These are phyloP conservation scores for Irena cyanogastra DNA, from an alignment of 2,113 vertebrate species.

Conservation along the genomic window DNA sequence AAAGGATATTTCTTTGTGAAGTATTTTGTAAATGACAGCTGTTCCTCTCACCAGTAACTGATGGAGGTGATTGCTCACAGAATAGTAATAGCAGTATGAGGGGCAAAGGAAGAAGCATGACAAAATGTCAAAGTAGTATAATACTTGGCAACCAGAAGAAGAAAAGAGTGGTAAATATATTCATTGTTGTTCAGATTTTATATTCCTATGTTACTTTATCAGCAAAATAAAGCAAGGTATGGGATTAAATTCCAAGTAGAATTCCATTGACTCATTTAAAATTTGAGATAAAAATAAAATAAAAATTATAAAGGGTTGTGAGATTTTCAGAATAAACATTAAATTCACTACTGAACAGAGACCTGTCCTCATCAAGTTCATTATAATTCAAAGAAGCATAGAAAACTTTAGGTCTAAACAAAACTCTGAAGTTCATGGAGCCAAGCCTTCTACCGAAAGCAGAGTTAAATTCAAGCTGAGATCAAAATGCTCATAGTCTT, in stretches of 20 bases:
- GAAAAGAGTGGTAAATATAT: neutral
- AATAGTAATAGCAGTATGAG: neutral
- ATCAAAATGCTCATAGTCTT: neutral
- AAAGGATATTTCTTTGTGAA: neutral
- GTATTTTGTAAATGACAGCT: neutral
- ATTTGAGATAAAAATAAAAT: neutral
- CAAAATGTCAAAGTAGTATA: neutral
- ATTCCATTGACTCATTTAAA: neutral
- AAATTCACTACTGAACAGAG: neutral
- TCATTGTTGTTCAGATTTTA: neutral
- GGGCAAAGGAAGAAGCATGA: neutral
- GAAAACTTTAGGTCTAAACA: neutral
- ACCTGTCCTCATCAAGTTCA: neutral
- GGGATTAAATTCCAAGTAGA: neutral
- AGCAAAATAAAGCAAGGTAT: neutral
- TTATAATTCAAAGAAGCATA: neutral
- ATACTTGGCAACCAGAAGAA: neutral
- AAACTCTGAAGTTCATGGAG: neutral
- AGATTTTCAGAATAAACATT: neutral
- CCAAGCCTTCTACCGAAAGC: neutral
- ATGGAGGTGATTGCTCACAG: neutral
- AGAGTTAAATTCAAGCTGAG: neutral
- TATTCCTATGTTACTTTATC: neutral
- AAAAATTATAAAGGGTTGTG: neutral
- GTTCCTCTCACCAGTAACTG: neutral